Percentiles rank a stretch among this genome's conserved stretches.
Evolutionary conservation across 2,113 vertebrate genomes (phyloP).

Genomic region (Melanerpes formicivorus): DNA sequence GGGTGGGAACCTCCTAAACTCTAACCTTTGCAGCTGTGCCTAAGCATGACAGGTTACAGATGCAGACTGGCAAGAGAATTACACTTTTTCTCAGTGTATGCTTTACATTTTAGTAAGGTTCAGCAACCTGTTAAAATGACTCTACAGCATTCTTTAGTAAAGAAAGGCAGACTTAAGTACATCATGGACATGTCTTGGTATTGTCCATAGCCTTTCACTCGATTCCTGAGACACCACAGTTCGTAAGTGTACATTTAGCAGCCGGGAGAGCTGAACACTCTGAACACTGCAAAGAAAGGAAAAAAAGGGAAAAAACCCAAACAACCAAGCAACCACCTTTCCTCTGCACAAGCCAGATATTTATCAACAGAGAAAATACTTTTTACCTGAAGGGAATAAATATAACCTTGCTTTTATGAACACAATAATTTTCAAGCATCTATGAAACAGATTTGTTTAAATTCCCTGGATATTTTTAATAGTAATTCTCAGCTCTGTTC

Average conservation of each 20-base stretch:
- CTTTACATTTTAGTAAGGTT: background rate
- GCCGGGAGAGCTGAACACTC: background rate
- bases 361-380: slow-evolving; percentile 11
- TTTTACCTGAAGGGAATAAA: slow-evolving; percentile 24
- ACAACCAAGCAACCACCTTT: background rate
- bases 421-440: slow-evolving; percentile 56
- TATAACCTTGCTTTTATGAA: slow-evolving; percentile 56
- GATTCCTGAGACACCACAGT: background rate
- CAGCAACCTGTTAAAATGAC: background rate
- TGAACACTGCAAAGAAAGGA: background rate
- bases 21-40: background rate
- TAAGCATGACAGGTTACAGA: background rate
- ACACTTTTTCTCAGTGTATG: background rate
- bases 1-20: background rate
- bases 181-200: fast-evolving
- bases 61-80: background rate
- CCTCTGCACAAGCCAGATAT: background rate
- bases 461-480: background rate
- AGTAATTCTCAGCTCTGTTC: background rate
- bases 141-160: background rate
- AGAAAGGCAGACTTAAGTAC: background rate
- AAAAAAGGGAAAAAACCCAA: background rate
- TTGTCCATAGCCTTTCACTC: background rate
- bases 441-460: slow-evolving; percentile 52
- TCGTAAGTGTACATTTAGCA: background rate